Evolutionary conservation across 2,113 vertebrate genomes (phyloP), one percentile per base, ranked within the genome.

Genomic region (Brachypodius melanocephalos): DNA sequence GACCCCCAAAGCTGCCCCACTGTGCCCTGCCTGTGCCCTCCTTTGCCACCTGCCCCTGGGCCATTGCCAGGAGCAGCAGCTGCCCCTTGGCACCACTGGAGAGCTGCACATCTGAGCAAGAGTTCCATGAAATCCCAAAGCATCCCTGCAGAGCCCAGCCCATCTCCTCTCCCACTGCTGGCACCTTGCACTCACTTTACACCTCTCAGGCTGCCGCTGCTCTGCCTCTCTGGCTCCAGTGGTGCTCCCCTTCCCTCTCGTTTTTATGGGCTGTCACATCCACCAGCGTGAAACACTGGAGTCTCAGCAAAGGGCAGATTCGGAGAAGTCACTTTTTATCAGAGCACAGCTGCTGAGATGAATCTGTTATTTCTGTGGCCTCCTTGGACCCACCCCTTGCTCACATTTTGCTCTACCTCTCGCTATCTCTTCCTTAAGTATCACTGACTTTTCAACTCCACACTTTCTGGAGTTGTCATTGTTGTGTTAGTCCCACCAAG

Each of bases 31-130:
- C 13, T 12, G 21, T 28, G 4, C 16, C 34, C 34, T 78, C 43
- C 62, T 29, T 19, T 85, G 28, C 43, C 89, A 15, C 34, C 83
- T 6, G 1, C 62, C 62, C 38, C 5, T 14, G 71, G 52, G 57
- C 54, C 34, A 18, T 17, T 38, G 45, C 49, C 5, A 26, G 76
- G 45, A 89, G 45, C 74, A 63, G 46, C 1, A 0, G n/a, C 42
- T 54, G 75, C 17, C 46, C 61, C 4, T 0, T 12, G 5, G 49
- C 48, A 49, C 36, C 13, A 0, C 75, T 12, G 51, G 42, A 1
- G 42, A 32, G 24, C 3, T 65, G 66, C 36, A 48, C 1, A 0
- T n/a, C 0, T 0, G 32, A 81, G 9, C 26, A 16, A 85, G 43
- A 0, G 5, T 22, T 58, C 63, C 49, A 2, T 36, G 75, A 29